Conservation (phyloP, 2,113 vertebrate genomes). For the Sminthopsis crassicaudata region DNA sequence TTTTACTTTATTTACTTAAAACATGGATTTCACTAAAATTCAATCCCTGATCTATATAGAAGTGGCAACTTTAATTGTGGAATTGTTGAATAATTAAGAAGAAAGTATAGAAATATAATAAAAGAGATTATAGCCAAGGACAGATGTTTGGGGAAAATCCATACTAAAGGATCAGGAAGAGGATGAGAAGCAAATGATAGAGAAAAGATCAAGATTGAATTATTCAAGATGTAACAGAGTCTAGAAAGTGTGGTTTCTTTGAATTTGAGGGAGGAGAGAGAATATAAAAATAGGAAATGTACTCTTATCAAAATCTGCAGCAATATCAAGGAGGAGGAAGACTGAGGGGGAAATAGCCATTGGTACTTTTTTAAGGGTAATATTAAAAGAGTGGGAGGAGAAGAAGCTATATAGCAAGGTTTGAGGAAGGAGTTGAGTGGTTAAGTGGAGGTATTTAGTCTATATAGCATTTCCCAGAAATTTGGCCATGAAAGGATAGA, state of each 20-base stretch:
- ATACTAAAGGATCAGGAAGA: neutral
- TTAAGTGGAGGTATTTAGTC: neutral
- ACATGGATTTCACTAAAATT: neutral
- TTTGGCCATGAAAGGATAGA: neutral
- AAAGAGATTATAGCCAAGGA: neutral
- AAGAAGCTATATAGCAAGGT: neutral
- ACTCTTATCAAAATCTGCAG: neutral
- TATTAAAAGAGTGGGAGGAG: neutral
- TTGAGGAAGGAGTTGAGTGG: neutral
- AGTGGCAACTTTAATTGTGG: neutral
- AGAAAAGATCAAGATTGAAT: neutral
- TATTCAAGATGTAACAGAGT: neutral
- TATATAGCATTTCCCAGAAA: neutral
- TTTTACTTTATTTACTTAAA: neutral
- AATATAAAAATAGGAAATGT: constrained; percentile 29
- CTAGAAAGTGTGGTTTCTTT: constrained; percentile 20
- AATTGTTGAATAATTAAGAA: neutral
- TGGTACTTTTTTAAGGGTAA: neutral
- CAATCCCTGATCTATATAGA: neutral
- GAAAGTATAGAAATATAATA: neutral
- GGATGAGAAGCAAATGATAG: neutral
- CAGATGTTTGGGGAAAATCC: constrained; percentile 3
- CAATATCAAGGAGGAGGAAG: constrained; percentile 1
- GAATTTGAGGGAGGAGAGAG: neutral
- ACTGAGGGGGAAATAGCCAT: neutral